Conservation (phyloP, 2,113 vertebrate genomes). For the Crotalus horridus region DNA sequence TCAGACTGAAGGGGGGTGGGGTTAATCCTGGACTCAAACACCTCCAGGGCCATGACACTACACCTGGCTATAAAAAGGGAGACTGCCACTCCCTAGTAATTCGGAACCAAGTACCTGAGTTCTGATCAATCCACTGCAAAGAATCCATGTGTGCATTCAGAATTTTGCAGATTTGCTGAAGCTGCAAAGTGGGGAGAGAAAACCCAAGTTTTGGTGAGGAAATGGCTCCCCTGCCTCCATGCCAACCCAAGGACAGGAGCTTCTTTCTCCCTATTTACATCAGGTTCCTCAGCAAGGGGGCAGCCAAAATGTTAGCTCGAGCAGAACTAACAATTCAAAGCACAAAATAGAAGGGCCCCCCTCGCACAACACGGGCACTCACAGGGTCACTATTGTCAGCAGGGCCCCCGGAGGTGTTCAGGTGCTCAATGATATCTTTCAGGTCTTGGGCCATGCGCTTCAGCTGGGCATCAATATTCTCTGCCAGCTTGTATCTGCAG, state of each 20-base stretch:
- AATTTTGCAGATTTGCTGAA: conserved; percentile 98
- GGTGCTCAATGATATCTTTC: conserved; percentile 86
- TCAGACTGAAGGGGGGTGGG: no score
- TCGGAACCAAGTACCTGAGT: conserved; percentile 71
- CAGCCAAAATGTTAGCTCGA: neutral
- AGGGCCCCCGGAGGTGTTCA: conserved; percentile 80
- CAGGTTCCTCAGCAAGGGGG: neutral
- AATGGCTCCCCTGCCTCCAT: neutral
- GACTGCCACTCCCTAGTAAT: neutral
- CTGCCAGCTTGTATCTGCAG: conserved; percentile 84
- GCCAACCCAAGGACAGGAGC: neutral
- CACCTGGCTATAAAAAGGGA: neutral
- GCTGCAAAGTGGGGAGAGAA: conserved; percentile 54
- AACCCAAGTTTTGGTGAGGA: neutral
- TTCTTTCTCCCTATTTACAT: neutral
- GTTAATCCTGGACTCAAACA: no score
- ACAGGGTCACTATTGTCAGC: conserved; percentile 82
- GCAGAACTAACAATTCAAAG: neutral
- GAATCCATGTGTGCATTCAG: conserved; percentile 98
- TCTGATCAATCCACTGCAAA: conserved; percentile 95
- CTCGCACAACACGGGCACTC: neutral
- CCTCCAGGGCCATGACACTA: neutral
- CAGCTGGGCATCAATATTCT: conserved; percentile 86
- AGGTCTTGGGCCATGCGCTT: conserved; percentile 91
- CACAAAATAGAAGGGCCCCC: neutral